A percentile compares a stretch with the other conserved stretches of the same genome.
Conservation (phyloP, 2,888 invertebrate genomes). For the Rotaria socialis region DNA sequence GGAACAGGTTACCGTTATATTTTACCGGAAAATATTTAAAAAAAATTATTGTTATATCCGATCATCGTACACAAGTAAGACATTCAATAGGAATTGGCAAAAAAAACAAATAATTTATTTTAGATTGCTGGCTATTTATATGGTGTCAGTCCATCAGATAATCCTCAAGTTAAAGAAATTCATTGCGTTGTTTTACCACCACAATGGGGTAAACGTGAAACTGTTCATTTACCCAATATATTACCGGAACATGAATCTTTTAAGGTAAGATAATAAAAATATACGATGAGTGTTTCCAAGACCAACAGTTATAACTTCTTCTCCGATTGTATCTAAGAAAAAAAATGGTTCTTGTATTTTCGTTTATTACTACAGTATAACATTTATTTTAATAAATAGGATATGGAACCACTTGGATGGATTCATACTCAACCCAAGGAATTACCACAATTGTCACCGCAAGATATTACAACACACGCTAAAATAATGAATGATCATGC, state of each 20-base stretch:
- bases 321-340: too few relatives aligned
- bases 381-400: slow-evolving; percentile 57
- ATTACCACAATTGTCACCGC: slow-evolving; percentile 92
- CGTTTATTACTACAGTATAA: too few relatives aligned
- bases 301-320: too few relatives aligned
- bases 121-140: slow-evolving; percentile 65
- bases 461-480: slow-evolving; percentile 94
- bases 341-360: too few relatives aligned
- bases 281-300: too few relatives aligned
- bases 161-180: slow-evolving; percentile 92
- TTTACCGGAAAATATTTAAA: too few relatives aligned
- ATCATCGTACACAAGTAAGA: too few relatives aligned
- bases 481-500: slow-evolving; percentile 92
- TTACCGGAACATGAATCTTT: slow-evolving; percentile 90
- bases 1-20: too few relatives aligned
- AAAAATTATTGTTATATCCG: too few relatives aligned
- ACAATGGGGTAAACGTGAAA: slow-evolving; percentile 99
- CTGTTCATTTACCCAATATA: slow-evolving; percentile 85
- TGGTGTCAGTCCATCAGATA: slow-evolving; percentile 89
- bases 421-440: slow-evolving; percentile 99
- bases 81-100: too few relatives aligned
- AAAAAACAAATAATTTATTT: too few relatives aligned
- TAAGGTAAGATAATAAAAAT: slow-evolving; percentile 59
- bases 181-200: slow-evolving; percentile 93
- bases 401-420: slow-evolving; percentile 93